phyloP scores from a whole-genome alignment of 1,140 invertebrate species.

The Drosophila ficusphila region DNA sequence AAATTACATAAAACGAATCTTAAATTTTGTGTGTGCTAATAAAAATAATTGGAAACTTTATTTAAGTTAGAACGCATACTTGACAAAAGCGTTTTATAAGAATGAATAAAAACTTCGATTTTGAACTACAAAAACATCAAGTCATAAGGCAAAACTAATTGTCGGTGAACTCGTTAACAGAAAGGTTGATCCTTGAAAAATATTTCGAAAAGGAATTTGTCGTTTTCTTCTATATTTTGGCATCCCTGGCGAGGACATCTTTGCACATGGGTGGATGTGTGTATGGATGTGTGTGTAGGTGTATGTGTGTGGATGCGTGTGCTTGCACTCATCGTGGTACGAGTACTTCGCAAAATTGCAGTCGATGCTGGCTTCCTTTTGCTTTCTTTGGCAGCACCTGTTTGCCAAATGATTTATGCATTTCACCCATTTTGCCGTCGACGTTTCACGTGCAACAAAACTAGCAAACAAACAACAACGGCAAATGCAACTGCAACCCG shows the following conservation, averaged over 20 bases:
- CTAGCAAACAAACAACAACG: conserved; percentile 16
- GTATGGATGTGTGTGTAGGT: neutral
- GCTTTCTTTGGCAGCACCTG: conserved; percentile 38
- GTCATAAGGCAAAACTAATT: too few species aligned
- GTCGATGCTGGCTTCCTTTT: conserved; percentile 20
- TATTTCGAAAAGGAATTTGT: neutral
- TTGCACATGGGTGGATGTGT: neutral
- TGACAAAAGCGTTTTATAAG: too few species aligned
- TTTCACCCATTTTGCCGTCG: conserved; percentile 50
- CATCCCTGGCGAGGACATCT: neutral
- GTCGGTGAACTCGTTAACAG: too few species aligned
- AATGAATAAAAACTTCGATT: too few species aligned
- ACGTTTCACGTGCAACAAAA: conserved; percentile 29
- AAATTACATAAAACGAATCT: too few species aligned
- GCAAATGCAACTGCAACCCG: conserved; percentile 4
- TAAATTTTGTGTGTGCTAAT: too few species aligned
- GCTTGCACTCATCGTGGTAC: conserved; percentile 16
- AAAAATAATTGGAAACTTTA: too few species aligned
- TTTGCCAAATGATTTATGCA: conserved; percentile 74
- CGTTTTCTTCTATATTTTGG: neutral
- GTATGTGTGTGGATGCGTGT: neutral
- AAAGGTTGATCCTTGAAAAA: too few species aligned
- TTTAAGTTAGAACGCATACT: too few species aligned
- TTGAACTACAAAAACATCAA: too few species aligned
- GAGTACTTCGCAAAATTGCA: conserved; percentile 48